A percentile compares a stretch with the other conserved stretches of the same genome.
phyloP scores from a whole-genome alignment of 2,113 vertebrate genomes.

The Gobiocypris rarus region DNA sequence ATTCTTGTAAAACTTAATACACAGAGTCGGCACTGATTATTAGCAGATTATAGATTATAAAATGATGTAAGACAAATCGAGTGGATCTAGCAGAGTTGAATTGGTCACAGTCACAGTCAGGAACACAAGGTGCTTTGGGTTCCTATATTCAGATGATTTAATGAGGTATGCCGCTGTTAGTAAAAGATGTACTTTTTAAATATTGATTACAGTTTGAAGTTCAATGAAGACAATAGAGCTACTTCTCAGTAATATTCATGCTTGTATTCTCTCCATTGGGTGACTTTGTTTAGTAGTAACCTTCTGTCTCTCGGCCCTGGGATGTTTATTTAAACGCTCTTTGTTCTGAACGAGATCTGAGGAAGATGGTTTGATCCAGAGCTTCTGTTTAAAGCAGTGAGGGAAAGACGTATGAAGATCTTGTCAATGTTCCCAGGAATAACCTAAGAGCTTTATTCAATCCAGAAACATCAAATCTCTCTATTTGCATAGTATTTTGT shows the following conservation, averaged over 20 bases:
- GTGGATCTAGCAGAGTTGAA: neutral
- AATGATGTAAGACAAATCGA: neutral
- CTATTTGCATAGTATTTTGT: neutral
- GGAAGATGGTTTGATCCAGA: neutral
- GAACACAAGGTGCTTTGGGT: no score
- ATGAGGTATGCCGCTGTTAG: neutral
- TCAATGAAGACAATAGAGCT: neutral
- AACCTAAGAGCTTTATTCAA: neutral
- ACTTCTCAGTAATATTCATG: neutral
- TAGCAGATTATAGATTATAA: neutral
- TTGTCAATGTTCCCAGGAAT: slow-evolving; percentile 13
- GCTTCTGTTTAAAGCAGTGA: neutral
- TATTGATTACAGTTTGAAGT: neutral
- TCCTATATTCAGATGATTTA: neutral
- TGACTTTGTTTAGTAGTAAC: neutral
- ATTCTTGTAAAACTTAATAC: neutral
- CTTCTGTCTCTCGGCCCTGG: neutral
- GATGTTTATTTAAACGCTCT: neutral
- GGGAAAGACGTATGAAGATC: neutral
- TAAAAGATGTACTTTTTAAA: neutral
- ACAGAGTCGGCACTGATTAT: neutral
- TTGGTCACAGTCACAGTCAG: neutral
- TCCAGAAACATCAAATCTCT: neutral
- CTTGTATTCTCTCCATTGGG: neutral
- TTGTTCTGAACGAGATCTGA: neutral